Conservation (phyloP, 2,888 invertebrate species). For the Pammene fasciana region DNA sequence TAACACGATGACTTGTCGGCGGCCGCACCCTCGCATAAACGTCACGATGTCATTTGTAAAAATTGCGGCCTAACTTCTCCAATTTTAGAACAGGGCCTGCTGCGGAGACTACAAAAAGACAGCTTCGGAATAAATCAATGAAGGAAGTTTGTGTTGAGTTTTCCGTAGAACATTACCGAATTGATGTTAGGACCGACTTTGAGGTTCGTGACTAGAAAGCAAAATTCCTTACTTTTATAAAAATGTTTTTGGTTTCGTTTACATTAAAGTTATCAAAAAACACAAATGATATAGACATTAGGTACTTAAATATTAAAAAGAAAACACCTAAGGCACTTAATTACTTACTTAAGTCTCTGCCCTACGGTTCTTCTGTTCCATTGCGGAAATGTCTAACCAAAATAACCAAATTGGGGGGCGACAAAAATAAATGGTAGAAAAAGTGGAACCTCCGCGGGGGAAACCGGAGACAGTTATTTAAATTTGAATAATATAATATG, state of each 20-base stretch:
- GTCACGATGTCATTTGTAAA: constrained; percentile 84
- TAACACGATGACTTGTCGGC: constrained; percentile 82
- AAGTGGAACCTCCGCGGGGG: constrained; percentile 75
- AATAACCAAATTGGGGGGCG: constrained; percentile 78
- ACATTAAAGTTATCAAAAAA: neutral
- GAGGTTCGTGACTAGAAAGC: constrained; percentile 25
- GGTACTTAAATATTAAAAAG: neutral
- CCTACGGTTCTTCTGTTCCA: constrained; percentile 56
- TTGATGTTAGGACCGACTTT: constrained; percentile 30
- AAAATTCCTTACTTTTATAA: neutral
- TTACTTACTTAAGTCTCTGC: constrained; percentile 45
- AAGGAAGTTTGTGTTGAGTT: constrained; percentile 34
- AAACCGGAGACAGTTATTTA: constrained; percentile 84
- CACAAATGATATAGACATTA: neutral
- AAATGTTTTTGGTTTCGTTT: neutral
- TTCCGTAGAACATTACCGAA: constrained; percentile 32
- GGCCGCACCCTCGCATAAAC: constrained; percentile 79
- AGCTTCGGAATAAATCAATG: constrained; percentile 40
- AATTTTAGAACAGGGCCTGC: constrained; percentile 66
- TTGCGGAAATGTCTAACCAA: constrained; percentile 73
- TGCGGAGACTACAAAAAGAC: constrained; percentile 52
- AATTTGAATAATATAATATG: constrained; percentile 85
- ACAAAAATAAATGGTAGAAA: constrained; percentile 76
- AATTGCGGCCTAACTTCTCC: constrained; percentile 81
- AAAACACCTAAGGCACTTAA: neutral